Base-by-base conservation (phyloP, 64 coral and sea anemone genomes). In the Platygyra sinensis region DNA sequence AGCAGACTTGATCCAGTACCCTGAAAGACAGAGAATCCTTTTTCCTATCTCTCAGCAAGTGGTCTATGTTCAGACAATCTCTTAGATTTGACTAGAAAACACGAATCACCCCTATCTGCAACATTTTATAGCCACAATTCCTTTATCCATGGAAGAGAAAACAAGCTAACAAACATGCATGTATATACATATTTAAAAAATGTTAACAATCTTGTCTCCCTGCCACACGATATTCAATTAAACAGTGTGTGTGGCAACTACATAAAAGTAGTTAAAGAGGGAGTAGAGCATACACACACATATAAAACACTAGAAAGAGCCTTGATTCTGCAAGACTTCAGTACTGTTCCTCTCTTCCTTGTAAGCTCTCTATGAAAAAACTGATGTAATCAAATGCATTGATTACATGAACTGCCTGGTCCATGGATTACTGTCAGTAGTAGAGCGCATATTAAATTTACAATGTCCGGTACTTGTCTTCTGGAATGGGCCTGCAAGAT, bases 401-500 rank as follows among this genome's bases (percentile, higher is more conserved):
- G 33, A 36, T 36, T 36, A 33, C 8, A 32, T 82, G 27, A 67
- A 10, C 80, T 83, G 18, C 57, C 28, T 13, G 15, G 8, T 30
- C 62, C 29, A n/a, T 64, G 54, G n/a, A 64, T 8, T 0, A 39
- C 36, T 42, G 7, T 36, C n/a, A 36, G 33, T 20, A 39, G 31
- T 27, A 17, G 80, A 6, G 3, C 5, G 11, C 10, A 11, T 29
- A 7, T 69, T 11, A 69, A n/a, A 28, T 4, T 85, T 69, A 85
- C 81, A 85, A 72, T 49, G 81, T 85, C 63, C 63, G 20, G 28
- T 85, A 85, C 81, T 85, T 85, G 63, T 85, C 81, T 72, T 85
- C 81, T 49, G 81, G 81, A 51, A 85, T 85, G 36, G 81, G 81
- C 63, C 81, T 85, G 33, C 12, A 51, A 69, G 38, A 27, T 46